phyloP scores from a whole-genome alignment of 2,888 invertebrate genomes.

The Disparrhopalites patrizii region DNA sequence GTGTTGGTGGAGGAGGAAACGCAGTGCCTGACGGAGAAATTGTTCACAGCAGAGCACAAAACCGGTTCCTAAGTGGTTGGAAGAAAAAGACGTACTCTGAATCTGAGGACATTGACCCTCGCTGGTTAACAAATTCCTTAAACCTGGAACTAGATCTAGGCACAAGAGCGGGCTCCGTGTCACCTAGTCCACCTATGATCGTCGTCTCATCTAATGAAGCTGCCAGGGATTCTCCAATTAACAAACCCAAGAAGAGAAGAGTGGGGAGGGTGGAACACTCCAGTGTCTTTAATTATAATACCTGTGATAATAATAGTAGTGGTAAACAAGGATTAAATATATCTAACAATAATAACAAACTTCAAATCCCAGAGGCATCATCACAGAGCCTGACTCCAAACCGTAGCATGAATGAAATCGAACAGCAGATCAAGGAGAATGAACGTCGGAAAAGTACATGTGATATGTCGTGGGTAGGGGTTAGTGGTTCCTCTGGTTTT shows the following conservation, averaged over 20 bases:
- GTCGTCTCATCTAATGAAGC: conserved; percentile 22
- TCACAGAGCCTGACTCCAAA: conserved; percentile 12
- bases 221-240: neutral
- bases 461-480: conserved; percentile 16
- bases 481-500: neutral
- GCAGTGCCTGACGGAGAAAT: conserved; percentile 43
- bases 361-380: too few relatives aligned
- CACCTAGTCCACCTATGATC: conserved; percentile 25
- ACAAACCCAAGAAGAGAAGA: conserved; percentile 30
- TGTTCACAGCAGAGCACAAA: conserved; percentile 43
- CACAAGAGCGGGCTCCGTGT: conserved; percentile 30
- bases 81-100: conserved; percentile 44
- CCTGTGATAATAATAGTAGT: conserved; percentile 5
- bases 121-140: conserved; percentile 44
- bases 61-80: conserved; percentile 45
- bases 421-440: conserved; percentile 31
- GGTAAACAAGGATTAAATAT: neutral
- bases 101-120: conserved; percentile 44
- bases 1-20: conserved; percentile 35
- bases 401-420: conserved; percentile 27
- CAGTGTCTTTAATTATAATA: conserved; percentile 14
- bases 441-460: conserved; percentile 35
- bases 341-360: neutral
- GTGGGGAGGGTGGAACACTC: conserved; percentile 41
- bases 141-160: conserved; percentile 44